Evolutionary conservation across 2,797 vertebrate species (phyloP).

Genomic region (Crenichthys baileyi): DNA sequence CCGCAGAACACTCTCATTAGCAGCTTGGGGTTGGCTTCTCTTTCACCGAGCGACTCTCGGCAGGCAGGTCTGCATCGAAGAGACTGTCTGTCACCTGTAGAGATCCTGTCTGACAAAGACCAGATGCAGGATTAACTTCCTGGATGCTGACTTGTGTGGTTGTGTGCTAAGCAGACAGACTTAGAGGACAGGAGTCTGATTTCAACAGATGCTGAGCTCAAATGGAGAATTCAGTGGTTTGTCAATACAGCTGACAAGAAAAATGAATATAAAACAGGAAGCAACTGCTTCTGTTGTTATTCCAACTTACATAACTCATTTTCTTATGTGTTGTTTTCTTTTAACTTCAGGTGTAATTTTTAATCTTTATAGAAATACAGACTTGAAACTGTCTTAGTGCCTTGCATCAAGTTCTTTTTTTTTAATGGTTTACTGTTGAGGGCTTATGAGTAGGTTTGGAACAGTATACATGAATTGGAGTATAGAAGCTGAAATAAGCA

Average conservation of each 20-base stretch:
- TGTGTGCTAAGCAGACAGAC: conserved; percentile 47
- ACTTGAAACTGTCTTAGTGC: too few species aligned
- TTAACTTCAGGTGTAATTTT: not conserved
- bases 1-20: conserved; percentile 66
- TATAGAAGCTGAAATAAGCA: too few species aligned
- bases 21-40: conserved; percentile 58
- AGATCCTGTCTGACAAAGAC: conserved; percentile 60
- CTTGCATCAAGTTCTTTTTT: too few species aligned
- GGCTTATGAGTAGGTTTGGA: too few species aligned
- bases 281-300: conserved; percentile 13
- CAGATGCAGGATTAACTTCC: conserved; percentile 67
- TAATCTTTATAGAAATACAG: not conserved
- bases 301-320: not conserved
- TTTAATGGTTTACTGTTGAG: too few species aligned
- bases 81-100: conserved; percentile 67
- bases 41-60: conserved; percentile 46
- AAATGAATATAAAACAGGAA: conserved; percentile 17
- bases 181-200: conserved; percentile 51
- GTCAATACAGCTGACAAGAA: conserved; percentile 12
- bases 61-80: conserved; percentile 38
- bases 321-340: not conserved
- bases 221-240: conserved; percentile 41
- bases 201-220: conserved; percentile 59
- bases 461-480: too few species aligned
- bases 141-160: conserved; percentile 62